Evolutionary conservation across 2,113 vertebrate genomes (phyloP).

Genomic region (Malurus melanocephalus): DNA sequence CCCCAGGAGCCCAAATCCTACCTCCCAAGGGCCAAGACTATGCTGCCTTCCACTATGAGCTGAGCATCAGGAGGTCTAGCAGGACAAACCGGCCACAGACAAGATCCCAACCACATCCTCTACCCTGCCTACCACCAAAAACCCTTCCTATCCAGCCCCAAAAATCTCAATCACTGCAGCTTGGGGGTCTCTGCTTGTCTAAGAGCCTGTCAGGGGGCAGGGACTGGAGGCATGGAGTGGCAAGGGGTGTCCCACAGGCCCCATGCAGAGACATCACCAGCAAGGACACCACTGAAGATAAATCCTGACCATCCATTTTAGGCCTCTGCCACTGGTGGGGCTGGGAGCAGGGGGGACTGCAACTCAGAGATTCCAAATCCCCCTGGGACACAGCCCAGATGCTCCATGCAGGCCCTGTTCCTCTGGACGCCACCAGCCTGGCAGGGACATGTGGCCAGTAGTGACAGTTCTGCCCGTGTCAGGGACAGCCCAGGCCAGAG

Average conservation of each 20-base stretch:
- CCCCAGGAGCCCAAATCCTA: background rate
- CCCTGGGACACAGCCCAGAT: background rate
- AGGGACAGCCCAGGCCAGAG: background rate
- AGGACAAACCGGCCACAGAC: background rate
- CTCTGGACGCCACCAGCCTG: background rate
- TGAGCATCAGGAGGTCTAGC: background rate
- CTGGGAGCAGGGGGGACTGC: background rate
- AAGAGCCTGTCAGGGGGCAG: background rate
- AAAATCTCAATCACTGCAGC: background rate
- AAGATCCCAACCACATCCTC: background rate
- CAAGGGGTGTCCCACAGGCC: background rate
- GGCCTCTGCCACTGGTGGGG: background rate
- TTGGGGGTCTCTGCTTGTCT: accelerated
- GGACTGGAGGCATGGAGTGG: background rate
- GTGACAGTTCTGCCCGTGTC: background rate
- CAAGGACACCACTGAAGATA: background rate
- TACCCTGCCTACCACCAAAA: background rate
- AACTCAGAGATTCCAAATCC: background rate
- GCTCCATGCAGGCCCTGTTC: background rate
- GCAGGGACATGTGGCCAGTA: accelerated
- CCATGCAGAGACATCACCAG: background rate
- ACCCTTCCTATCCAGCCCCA: background rate
- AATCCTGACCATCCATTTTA: background rate
- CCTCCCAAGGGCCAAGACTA: background rate
- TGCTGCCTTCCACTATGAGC: background rate